These are phyloP conservation scores for Cnemophilus loriae DNA, from an alignment of 2,113 vertebrate species.

Conservation along the genomic window DNA sequence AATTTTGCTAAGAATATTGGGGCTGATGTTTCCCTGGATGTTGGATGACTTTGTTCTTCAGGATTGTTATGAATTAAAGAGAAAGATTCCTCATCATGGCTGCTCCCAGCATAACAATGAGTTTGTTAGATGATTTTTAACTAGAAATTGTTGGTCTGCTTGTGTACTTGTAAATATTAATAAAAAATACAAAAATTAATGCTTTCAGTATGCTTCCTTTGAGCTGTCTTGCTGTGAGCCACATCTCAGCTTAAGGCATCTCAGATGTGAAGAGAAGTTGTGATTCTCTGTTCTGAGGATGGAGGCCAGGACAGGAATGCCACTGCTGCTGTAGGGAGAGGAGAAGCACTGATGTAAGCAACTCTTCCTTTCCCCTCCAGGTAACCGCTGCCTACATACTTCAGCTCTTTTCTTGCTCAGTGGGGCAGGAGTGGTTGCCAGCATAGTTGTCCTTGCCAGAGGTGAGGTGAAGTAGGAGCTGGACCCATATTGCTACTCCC, in stretches of 20 bases:
- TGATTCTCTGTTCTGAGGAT: background rate
- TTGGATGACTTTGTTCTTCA: background rate
- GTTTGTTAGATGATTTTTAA: background rate
- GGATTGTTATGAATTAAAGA: background rate
- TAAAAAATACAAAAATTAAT: background rate
- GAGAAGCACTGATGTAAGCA: background rate
- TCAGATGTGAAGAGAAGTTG: background rate
- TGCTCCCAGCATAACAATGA: background rate
- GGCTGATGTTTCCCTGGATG: background rate
- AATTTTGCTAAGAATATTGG: background rate
- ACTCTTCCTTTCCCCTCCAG: background rate
- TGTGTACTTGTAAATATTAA: background rate
- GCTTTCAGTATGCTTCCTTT: background rate
- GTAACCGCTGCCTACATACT: background rate
- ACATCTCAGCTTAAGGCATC: background rate
- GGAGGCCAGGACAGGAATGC: background rate
- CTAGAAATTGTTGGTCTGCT: background rate
- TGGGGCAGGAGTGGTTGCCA: background rate
- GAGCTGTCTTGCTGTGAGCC: background rate
- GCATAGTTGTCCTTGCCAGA: background rate
- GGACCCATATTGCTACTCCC: background rate
- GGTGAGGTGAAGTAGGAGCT: background rate
- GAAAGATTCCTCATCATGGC: background rate
- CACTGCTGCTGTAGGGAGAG: background rate
- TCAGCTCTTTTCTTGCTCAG: background rate